Conservation (phyloP, 2,888 invertebrate species). For the Xestia xanthographa region DNA sequence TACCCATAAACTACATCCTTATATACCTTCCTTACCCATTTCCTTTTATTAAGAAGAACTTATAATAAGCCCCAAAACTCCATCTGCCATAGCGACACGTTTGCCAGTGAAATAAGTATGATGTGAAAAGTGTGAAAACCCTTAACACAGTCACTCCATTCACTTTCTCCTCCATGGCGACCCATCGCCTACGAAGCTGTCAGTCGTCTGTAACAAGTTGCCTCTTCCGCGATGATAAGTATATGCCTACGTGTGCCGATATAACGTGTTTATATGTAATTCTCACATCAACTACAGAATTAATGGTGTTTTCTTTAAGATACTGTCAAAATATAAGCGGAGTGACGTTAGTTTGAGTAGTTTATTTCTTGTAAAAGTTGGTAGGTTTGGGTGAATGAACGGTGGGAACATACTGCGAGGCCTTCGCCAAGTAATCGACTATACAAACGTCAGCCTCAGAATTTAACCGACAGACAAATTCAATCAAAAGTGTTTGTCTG, state of each 20-base stretch:
- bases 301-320: constrained; percentile 27
- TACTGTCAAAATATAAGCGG: constrained; percentile 24
- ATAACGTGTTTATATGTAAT: constrained; percentile 46
- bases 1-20: no score
- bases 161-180: constrained; percentile 16
- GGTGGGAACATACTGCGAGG: neutral
- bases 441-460: neutral
- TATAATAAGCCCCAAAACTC: no score
- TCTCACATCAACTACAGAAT: constrained; percentile 31
- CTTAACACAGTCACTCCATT: neutral
- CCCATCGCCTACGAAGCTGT: constrained; percentile 46
- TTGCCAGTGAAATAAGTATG: no score
- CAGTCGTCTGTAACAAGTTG: constrained; percentile 47
- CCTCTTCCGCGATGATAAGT: constrained; percentile 55
- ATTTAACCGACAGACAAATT: no score
- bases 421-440: no score
- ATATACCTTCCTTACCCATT: no score
- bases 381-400: neutral
- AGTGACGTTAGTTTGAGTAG: neutral
- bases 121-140: no score
- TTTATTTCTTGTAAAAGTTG: constrained; percentile 5
- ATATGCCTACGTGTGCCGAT: constrained; percentile 31
- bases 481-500: no score
- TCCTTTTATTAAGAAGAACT: no score
- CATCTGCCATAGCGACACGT: no score